Conservation (phyloP, 2,797 vertebrate genomes). For the Epinephelus awoara region DNA sequence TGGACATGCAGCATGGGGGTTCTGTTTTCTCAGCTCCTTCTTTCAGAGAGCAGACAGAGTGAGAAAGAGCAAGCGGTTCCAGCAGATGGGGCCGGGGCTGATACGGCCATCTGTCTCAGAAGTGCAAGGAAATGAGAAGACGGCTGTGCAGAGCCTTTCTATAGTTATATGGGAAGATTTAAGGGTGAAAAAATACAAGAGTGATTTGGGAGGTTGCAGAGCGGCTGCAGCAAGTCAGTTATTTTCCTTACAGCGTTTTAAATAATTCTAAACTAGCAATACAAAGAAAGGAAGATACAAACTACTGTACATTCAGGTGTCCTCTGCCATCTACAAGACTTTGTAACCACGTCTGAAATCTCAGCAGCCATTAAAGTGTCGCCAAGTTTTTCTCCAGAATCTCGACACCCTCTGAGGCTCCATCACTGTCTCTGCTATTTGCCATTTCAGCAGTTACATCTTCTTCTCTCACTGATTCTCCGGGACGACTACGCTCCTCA, state of each 20-base stretch:
- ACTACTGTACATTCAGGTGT: too few species aligned
- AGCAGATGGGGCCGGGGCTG: constrained; percentile 69
- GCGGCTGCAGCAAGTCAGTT: background rate
- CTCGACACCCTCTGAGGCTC: constrained; percentile 14
- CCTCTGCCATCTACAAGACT: too few species aligned
- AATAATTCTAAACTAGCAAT: too few species aligned
- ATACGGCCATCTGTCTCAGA: constrained; percentile 68
- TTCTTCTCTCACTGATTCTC: constrained; percentile 7
- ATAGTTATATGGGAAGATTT: background rate
- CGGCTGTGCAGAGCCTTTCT: constrained; percentile 3
- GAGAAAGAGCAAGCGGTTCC: constrained; percentile 48
- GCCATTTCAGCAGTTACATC: constrained; percentile 24
- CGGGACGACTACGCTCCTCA: background rate
- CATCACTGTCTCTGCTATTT: constrained; percentile 2
- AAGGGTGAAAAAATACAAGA: background rate
- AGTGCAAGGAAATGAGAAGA: constrained; percentile 28
- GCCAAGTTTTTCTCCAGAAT: background rate
- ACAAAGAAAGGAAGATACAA: too few species aligned
- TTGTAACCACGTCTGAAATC: too few species aligned
- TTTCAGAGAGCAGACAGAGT: constrained; percentile 36
- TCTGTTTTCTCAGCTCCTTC: constrained; percentile 47
- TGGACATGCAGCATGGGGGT: constrained; percentile 44
- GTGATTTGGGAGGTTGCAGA: background rate
- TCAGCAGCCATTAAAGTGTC: background rate
- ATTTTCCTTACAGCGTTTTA: background rate